Evolutionary conservation across 2,797 vertebrate species (phyloP).

Genomic region (Neosalanx taihuensis): DNA sequence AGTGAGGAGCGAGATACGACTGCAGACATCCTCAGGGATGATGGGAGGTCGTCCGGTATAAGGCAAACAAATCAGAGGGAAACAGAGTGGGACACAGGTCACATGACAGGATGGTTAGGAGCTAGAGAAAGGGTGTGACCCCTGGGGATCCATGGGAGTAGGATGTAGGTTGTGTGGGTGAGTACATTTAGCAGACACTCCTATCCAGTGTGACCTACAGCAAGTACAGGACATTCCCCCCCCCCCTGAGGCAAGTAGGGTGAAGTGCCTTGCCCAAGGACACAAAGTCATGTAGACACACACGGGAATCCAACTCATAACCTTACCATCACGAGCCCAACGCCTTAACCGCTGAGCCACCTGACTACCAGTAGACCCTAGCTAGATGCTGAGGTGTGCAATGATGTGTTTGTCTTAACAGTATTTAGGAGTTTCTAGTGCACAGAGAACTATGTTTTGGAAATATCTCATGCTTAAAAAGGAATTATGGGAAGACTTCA

Average conservation of each 20-base stretch:
- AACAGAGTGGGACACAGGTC: not conserved
- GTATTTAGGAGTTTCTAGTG: not conserved
- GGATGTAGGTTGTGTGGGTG: too few relatives aligned
- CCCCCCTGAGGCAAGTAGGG: too few relatives aligned
- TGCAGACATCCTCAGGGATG: not conserved
- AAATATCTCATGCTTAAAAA: not conserved
- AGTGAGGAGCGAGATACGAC: not conserved
- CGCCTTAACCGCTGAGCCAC: too few relatives aligned
- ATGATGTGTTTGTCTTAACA: not conserved
- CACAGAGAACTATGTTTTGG: not conserved
- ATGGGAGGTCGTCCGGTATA: conserved; percentile 3
- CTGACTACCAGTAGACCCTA: too few relatives aligned
- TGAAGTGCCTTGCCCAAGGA: too few relatives aligned
- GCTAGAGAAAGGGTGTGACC: too few relatives aligned
- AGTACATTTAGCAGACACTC: too few relatives aligned
- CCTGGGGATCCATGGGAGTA: not conserved
- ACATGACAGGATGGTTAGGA: not conserved
- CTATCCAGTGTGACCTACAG: too few relatives aligned
- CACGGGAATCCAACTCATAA: too few relatives aligned
- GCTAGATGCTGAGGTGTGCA: not conserved
- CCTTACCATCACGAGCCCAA: too few relatives aligned
- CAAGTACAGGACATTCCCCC: too few relatives aligned
- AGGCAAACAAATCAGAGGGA: conserved; percentile 12
- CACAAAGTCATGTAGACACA: too few relatives aligned
- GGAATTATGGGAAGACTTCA: not conserved